Evolutionary conservation across 2,888 invertebrate genomes (phyloP), one percentile per base, ranked within the genome.

Genomic region (Dorcus hopei): DNA sequence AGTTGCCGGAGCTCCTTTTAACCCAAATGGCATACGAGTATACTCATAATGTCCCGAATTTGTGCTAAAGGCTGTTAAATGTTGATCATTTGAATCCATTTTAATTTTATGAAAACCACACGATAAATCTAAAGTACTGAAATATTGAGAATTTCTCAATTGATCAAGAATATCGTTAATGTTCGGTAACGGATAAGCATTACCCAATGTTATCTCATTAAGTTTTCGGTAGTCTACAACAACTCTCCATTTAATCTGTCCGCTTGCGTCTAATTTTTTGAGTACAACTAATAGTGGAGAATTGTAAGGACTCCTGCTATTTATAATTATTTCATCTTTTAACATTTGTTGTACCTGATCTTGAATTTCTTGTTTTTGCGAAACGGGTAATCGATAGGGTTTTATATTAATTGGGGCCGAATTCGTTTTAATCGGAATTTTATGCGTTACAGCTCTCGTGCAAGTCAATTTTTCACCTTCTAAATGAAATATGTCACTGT

Each of bases 271-370:
- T 14, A 14, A 14, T 14, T 14, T 14, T 14, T 14, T 14, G 5
- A 63, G 64, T 0, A 74, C 72, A 1, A 76, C 48, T 1, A 75
- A 70, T 5, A 75, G 61, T 0, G 74, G 76, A 9, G 40, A 40
- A n/a, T 40, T 40, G n/a, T 40, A 40, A 40, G 40, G n/a, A n/a
- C n/a, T n/a, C n/a, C n/a, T 9, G n/a, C 40, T 40, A 40, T 40
- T 9, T 40, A n/a, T 40, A 40, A 40, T 40, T 40, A 40, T 40
- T 9, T 40, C 40, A n/a, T n/a, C n/a, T 9, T 40, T 40, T 40
- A 40, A 40, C 40, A 40, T 40, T 9, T 40, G 1, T n/a, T 9
- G n/a, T 9, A 40, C 1, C n/a, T 40, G 9, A n/a, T 40, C 9
- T 9, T 40, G 9, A 40, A 40, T 40, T 9, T 9, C n/a, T 40